Base-by-base conservation (phyloP, 2,113 vertebrate species). In the Galeopterus variegatus region DNA sequence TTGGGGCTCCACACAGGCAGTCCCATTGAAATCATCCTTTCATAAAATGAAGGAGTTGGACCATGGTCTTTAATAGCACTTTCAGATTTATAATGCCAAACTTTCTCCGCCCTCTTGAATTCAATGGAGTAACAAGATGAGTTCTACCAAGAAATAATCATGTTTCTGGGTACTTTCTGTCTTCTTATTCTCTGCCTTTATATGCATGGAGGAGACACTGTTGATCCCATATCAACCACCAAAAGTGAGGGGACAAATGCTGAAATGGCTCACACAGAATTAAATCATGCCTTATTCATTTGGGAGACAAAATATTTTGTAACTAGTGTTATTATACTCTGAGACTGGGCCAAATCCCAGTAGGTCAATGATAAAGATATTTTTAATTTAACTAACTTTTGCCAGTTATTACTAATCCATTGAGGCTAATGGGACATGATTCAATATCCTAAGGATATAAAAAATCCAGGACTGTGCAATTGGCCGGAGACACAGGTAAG, bases 231-330 rank as follows among this genome's bases (percentile, higher is more conserved):
- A 10, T 54, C 45, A 83, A 65, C 48, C 7, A 31, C 33, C 36
- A 48, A 36, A 52, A 31, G 4, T 6, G 14, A 9, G 41, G 73
- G 33, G 13, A 8, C 15, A 21, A 19, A 67, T 90, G 36, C 50
- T 72, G 31, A 64, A 76, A 79, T 31, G 41, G 45, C 14, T 84
- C 82, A 62, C 17, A 31, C 8, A 73, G 33, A 82, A 67, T 4
- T 13, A 83, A 75, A 21, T n/a, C 50, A 67, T n/a, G 56, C 4
- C 21, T 93, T 41, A 73, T 79, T 75, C 26, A 87, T 26, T 48
- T 92, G 60, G 73, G 41, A 90, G 26, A 8, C 65, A 88, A 93
- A 77, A 52, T 69, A 83, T 50, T 80, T 81, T 48, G n/a, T 67
- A n/a, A 41, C 13, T 33, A 56, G 14, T 80, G 73, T 36, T 21